Percentiles rank a stretch among this genome's conserved stretches.
phyloP scores from a whole-genome alignment of 23 tunicate species.

The Ciona savignyi region DNA sequence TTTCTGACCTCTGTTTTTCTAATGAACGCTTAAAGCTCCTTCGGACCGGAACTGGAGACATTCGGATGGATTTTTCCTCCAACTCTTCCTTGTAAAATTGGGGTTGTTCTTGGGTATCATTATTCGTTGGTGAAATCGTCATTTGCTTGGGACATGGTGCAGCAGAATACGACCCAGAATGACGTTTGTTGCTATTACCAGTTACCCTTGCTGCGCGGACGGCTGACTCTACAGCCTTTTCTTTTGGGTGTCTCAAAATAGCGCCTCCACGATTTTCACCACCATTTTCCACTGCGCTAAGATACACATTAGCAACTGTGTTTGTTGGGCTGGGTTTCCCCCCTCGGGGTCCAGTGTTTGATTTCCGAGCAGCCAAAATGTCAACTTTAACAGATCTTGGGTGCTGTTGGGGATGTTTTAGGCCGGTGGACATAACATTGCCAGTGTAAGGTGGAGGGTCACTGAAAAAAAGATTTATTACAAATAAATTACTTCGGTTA shows the following conservation, averaged over 20 bases:
- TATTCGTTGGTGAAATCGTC: slow-evolving; percentile 13
- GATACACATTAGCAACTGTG: slow-evolving; percentile 43
- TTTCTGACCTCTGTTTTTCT: neutral
- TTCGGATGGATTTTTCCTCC: slow-evolving; percentile 41
- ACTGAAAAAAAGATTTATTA: slow-evolving; percentile 29
- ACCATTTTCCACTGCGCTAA: slow-evolving; percentile 51
- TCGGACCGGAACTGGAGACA: slow-evolving; percentile 66
- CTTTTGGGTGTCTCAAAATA: slow-evolving; percentile 31
- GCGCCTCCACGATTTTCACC: slow-evolving; percentile 12
- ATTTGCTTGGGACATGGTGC: slow-evolving; percentile 68
- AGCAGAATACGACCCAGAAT: slow-evolving; percentile 83
- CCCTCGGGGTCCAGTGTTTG: slow-evolving; percentile 46
- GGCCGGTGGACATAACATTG: neutral
- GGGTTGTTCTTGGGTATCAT: slow-evolving; percentile 5
- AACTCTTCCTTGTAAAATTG: slow-evolving; percentile 12
- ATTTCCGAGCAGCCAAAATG: slow-evolving; percentile 24
- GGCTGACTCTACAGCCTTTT: slow-evolving; percentile 35
- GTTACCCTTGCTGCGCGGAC: slow-evolving; percentile 71
- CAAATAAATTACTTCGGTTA: no score
- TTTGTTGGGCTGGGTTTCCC: slow-evolving; percentile 41
- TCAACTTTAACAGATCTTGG: neutral
- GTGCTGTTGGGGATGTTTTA: neutral
- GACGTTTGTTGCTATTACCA: slow-evolving; percentile 56
- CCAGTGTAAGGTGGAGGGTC: slow-evolving; percentile 69
- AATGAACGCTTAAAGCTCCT: slow-evolving; percentile 8